phyloP scores from a whole-genome alignment of 2,113 vertebrate species.

The crab-eating macaque (Macaca fascicularis) region DNA sequence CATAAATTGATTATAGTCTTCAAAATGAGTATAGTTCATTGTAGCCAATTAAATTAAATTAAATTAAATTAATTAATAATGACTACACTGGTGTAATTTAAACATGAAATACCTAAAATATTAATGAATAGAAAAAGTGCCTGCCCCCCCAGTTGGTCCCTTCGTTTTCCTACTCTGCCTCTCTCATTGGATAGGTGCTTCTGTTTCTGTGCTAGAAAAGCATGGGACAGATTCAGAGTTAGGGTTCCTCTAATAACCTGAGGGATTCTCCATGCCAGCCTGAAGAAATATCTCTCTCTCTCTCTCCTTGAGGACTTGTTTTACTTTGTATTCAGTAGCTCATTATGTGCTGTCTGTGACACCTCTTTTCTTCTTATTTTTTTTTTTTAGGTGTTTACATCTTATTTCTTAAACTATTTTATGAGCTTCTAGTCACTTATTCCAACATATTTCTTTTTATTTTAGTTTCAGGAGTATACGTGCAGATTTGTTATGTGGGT shows the following conservation, averaged over 20 bases:
- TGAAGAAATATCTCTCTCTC: not conserved
- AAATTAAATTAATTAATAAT: not conserved
- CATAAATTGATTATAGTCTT: not conserved
- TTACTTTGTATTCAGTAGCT: not conserved
- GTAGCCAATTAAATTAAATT: not conserved
- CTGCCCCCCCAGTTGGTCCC: accelerated
- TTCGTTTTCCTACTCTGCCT: not conserved
- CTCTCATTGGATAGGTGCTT: not conserved
- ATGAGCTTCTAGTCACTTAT: not conserved
- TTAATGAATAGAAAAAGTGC: not conserved
- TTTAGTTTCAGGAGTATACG: too few species aligned
- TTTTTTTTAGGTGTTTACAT: not conserved
- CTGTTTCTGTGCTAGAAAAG: not conserved
- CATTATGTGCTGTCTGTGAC: not conserved
- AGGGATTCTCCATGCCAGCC: not conserved
- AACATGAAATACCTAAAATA: not conserved
- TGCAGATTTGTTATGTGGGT: too few species aligned
- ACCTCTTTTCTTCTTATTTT: not conserved
- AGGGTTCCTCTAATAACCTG: not conserved
- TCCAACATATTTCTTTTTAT: not conserved
- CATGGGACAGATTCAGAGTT: not conserved
- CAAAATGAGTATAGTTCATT: not conserved
- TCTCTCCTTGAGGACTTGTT: not conserved
- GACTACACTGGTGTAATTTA: not conserved
- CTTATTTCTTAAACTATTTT: not conserved